Conservation (phyloP, 2,888 invertebrate species). For the Scotopteryx bipunctaria region DNA sequence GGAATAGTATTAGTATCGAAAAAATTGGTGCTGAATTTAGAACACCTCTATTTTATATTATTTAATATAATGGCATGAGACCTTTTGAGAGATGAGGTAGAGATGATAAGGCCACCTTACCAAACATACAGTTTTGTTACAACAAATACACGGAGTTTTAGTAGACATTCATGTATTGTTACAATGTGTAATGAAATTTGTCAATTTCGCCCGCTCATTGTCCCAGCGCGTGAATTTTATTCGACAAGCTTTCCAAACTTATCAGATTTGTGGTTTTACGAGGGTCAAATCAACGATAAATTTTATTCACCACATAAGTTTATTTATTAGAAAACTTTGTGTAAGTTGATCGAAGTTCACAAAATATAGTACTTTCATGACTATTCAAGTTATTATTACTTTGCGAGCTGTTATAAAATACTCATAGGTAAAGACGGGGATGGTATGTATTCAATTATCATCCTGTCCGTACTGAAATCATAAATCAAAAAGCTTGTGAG, state of each 20-base stretch:
- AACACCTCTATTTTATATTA: too few species aligned
- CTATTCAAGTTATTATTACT: slow-evolving; percentile 3
- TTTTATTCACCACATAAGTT: slow-evolving; percentile 35
- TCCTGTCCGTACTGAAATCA: too few species aligned
- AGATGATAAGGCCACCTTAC: not conserved
- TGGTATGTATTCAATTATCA: too few species aligned
- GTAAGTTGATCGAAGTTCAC: slow-evolving; percentile 25
- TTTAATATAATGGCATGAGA: not conserved
- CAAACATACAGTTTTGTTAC: not conserved
- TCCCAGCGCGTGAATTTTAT: slow-evolving; percentile 35
- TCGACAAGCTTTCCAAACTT: slow-evolving; percentile 38
- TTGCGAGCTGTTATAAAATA: not conserved
- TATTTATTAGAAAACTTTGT: slow-evolving; percentile 30
- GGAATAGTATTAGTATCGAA: too few species aligned
- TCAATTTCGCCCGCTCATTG: slow-evolving; percentile 29
- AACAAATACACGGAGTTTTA: slow-evolving; percentile 2
- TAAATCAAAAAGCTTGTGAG: too few species aligned
- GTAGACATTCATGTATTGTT: slow-evolving; percentile 5
- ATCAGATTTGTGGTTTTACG: slow-evolving; percentile 36
- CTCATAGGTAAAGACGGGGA: too few species aligned
- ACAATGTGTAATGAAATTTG: slow-evolving; percentile 11
- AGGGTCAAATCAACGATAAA: slow-evolving; percentile 37
- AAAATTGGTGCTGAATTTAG: too few species aligned
- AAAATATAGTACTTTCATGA: slow-evolving; percentile 21
- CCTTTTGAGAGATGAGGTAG: not conserved